Evolutionary conservation across 2,113 vertebrate genomes (phyloP).

Genomic region (Tragulus kanchil): DNA sequence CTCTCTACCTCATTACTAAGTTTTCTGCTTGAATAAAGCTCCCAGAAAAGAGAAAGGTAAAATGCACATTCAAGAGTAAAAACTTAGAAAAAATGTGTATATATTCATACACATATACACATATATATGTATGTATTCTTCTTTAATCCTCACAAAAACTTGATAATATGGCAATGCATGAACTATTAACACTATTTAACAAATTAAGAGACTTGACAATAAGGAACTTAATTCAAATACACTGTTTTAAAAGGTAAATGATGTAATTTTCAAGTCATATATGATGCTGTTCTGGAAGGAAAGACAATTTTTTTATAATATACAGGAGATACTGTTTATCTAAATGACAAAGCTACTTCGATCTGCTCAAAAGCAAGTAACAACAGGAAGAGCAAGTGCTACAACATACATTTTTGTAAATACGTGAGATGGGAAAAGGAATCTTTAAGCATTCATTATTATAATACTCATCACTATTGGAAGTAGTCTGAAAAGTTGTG

Average conservation of each 20-base stretch:
- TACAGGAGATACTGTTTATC: not conserved
- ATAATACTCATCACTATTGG: not conserved
- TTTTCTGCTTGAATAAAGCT: not conserved
- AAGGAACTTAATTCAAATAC: not conserved
- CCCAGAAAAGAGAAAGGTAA: not conserved
- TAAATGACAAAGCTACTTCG: not conserved
- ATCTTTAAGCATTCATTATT: not conserved
- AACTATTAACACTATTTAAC: not conserved
- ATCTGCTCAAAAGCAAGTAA: not conserved
- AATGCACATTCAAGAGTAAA: not conserved
- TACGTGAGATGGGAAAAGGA: not conserved
- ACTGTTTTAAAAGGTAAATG: not conserved
- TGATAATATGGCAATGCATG: not conserved
- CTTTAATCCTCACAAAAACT: not conserved
- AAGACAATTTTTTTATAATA: not conserved
- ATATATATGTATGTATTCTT: not conserved
- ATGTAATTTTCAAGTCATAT: not conserved
- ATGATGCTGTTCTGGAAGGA: not conserved
- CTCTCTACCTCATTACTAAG: not conserved
- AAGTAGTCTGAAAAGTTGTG: constrained; percentile 40
- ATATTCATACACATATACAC: not conserved
- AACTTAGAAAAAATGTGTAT: not conserved
- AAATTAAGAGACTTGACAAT: not conserved
- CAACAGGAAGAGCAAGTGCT: not conserved
- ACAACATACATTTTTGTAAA: not conserved